Percentiles rank a stretch among this genome's conserved stretches.
Conservation (phyloP, 1,140 invertebrate species). For the Zaprionus camerounensis region DNA sequence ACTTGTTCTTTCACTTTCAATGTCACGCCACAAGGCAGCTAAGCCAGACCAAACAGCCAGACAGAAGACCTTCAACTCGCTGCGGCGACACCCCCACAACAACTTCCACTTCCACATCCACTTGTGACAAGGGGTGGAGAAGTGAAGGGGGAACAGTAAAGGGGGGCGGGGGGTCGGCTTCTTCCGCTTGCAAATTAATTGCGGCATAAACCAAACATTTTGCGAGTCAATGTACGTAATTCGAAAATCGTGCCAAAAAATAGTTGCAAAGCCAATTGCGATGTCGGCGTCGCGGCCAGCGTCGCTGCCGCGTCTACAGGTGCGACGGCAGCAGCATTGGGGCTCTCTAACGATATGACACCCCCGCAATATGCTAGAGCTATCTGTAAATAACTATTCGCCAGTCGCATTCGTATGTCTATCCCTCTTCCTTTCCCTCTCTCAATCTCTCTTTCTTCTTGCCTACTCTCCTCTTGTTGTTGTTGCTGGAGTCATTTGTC, state of each 20-base stretch:
- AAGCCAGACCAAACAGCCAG: conserved; percentile 3
- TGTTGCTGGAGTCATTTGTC: conserved; percentile 73
- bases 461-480: conserved; percentile 42
- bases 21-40: conserved; percentile 59
- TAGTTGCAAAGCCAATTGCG: conserved; percentile 68
- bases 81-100: conserved; percentile 9
- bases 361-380: conserved; percentile 66
- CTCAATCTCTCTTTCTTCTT: conserved; percentile 13
- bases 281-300: neutral
- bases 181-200: conserved; percentile 80
- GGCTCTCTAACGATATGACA: conserved; percentile 49
- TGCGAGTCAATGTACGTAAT: conserved; percentile 82
- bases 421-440: conserved; percentile 14
- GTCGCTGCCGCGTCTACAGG: conserved; percentile 53
- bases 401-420: conserved; percentile 34
- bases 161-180: conserved; percentile 35
- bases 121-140: conserved; percentile 7
- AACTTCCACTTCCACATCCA: conserved; percentile 15
- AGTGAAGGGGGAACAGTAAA: neutral
- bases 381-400: conserved; percentile 37
- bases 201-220: conserved; percentile 82
- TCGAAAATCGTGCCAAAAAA: conserved; percentile 81
- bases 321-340: conserved; percentile 37
- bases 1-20: conserved; percentile 83
- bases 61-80: conserved; percentile 78